phyloP scores from a whole-genome alignment of 2,113 vertebrate species.

The Rhabdornis inornatus region DNA sequence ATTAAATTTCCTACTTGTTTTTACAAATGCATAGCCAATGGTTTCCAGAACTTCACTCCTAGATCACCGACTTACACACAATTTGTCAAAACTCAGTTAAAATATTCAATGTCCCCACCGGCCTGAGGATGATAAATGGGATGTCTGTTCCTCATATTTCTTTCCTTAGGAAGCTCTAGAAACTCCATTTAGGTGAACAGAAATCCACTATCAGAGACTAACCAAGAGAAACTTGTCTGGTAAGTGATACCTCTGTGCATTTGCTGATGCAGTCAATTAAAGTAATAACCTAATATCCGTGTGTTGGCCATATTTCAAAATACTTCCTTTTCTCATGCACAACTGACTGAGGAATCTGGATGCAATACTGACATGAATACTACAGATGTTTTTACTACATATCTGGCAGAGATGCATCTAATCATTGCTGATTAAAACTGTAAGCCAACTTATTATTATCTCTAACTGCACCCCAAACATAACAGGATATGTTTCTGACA shows the following conservation, averaged over 20 bases:
- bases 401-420: background rate
- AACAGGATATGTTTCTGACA: background rate
- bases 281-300: conserved; percentile 25
- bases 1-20: conserved; percentile 40
- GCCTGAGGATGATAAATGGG: conserved; percentile 48
- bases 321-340: background rate
- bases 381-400: background rate
- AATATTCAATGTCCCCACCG: background rate
- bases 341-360: background rate
- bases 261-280: conserved; percentile 48
- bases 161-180: conserved; percentile 34
- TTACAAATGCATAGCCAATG: background rate
- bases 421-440: background rate
- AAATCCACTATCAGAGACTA: conserved; percentile 12
- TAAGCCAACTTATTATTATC: background rate
- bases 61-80: conserved; percentile 4
- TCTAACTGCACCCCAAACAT: background rate
- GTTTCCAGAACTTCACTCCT: conserved; percentile 40
- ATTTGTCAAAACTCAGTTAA: conserved; percentile 54
- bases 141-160: conserved; percentile 42
- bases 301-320: background rate
- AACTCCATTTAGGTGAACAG: conserved; percentile 4
- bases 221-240: conserved; percentile 11
- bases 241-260: conserved; percentile 17
- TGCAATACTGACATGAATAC: background rate